phyloP scores from a whole-genome alignment of 2,888 invertebrate genomes.

The Gerris lacustris region DNA sequence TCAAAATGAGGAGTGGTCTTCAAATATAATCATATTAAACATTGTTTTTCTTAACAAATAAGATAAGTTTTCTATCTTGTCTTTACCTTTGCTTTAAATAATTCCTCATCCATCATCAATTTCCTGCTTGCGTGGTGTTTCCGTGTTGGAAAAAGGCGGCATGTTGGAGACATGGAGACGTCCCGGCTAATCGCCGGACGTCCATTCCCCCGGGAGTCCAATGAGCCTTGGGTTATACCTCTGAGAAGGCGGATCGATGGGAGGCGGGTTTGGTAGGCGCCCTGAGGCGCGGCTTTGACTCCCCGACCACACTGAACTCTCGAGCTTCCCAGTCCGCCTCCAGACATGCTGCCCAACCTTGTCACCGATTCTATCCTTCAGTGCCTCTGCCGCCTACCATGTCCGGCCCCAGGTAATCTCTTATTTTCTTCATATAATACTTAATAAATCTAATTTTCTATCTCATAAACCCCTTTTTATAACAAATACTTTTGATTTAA shows the following conservation, averaged over 20 bases:
- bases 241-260: background rate
- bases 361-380: conserved; percentile 3
- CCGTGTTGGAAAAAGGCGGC: too few species aligned
- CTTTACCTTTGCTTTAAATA: too few species aligned
- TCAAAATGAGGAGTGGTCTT: too few species aligned
- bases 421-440: background rate
- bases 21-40: too few species aligned
- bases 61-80: too few species aligned
- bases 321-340: background rate
- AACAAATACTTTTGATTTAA: too few species aligned
- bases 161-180: background rate
- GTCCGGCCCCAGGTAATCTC: background rate
- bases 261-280: background rate
- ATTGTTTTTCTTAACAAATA: too few species aligned
- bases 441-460: too few species aligned
- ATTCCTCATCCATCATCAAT: too few species aligned
- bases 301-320: background rate
- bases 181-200: background rate
- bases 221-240: conserved; percentile 3
- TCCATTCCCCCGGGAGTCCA: background rate
- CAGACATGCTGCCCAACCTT: conserved; percentile 1
- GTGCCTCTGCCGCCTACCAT: conserved; percentile 3
- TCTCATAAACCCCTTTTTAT: too few species aligned
- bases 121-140: too few species aligned
- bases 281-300: background rate